Evolutionary conservation across 2,113 vertebrate genomes (phyloP).

Genomic region (Cyphomyrus discorhynchus): DNA sequence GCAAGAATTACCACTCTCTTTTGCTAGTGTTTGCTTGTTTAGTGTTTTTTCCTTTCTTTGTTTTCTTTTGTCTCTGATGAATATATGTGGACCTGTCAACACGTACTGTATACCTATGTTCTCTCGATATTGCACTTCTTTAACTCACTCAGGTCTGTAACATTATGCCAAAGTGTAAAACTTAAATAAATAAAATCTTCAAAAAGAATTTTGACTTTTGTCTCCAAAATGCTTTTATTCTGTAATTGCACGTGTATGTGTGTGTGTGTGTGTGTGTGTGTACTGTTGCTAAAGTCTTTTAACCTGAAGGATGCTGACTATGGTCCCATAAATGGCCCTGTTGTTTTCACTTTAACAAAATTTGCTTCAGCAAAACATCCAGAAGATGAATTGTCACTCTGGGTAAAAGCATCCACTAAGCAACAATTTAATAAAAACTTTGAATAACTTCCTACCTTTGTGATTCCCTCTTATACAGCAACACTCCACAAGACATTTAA

Average conservation of each 20-base stretch:
- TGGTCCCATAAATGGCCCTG: not conserved
- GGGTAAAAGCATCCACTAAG: not conserved
- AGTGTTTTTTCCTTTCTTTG: not conserved
- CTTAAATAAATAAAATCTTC: not conserved
- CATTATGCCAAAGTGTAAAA: not conserved
- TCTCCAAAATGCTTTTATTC: not conserved
- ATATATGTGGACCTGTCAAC: not conserved
- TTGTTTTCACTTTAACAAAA: not conserved
- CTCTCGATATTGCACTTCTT: not conserved
- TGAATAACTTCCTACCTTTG: not conserved
- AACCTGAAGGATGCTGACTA: not conserved
- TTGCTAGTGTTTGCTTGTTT: not conserved
- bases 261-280: not conserved
- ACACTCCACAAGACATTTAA: not conserved
- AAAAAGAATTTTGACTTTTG: not conserved
- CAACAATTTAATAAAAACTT: not conserved
- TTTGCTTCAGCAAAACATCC: not conserved
- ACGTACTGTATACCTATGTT: not conserved
- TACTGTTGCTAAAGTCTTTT: not conserved
- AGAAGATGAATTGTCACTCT: not conserved
- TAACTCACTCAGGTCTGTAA: not conserved
- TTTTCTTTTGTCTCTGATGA: not conserved
- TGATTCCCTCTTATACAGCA: not conserved
- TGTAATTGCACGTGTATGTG: not conserved
- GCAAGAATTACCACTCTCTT: not conserved